Base-by-base conservation (phyloP, 2,888 invertebrate species). In the Cephus sareptanus region DNA sequence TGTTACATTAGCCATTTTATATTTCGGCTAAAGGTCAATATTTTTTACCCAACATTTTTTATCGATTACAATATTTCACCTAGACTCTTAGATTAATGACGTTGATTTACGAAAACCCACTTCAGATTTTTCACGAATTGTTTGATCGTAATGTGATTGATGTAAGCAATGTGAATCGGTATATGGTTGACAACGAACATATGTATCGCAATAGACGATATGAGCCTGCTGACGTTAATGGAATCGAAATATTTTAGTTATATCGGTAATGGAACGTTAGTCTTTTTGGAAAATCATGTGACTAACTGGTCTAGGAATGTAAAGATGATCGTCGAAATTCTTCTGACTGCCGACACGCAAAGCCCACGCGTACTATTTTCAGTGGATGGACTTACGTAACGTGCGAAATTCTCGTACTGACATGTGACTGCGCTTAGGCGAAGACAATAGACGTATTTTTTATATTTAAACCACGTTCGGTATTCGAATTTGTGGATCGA, bases 341-440 rank as follows among this genome's bases (percentile, higher is more conserved):
- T 74, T 75, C 76, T 76, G 31, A 75, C 56, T 35, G 76, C 35
- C 71, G 69, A 33, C n/a, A 40, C 71, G 78, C 35, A 33, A 35
- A 84, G 82, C 87, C 88, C 85, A 85, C 88, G 86, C 85, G 76
- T 83, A 85, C 89, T 87, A 90, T 88, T 89, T 90, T 82, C 82
- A 87, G 88, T 83, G 80, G 81, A 80, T 81, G 84, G 31, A 79
- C 84, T 23, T 78, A 78, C 34, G 79, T 79, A 37, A 80, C 81
- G 12, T 80, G 81, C n/a, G 69, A 76, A 12, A 71, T 80, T 23
- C 15, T 74, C 33, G 73, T 77, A 15, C 76, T 77, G 30, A 77
- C 76, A 34, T 79, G 77, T 34, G 31, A 30, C 33, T 68, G 76
- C 23, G 76, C 3, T 34, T 23, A 12, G 74, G 71, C 30, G 11